phyloP scores from a whole-genome alignment of 2,113 vertebrate genomes.

The Pelvicachromis taeniatus region DNA sequence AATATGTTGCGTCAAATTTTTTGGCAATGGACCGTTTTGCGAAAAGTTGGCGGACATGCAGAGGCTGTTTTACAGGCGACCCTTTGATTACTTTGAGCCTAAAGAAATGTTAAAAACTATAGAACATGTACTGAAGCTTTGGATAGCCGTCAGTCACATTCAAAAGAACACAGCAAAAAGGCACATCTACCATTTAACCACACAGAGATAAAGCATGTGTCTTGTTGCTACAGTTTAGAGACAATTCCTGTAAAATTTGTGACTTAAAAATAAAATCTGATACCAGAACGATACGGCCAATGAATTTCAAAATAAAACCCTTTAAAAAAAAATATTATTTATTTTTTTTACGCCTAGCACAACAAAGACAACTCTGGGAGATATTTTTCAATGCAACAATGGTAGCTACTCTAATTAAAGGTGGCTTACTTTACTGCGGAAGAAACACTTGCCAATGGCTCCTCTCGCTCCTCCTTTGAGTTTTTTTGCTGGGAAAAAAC shows the following conservation, averaged over 20 bases:
- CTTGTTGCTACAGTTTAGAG: not conserved
- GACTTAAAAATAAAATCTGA: not conserved
- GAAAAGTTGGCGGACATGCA: not conserved
- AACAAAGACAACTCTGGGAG: not conserved
- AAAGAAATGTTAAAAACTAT: not conserved
- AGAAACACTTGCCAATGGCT: not conserved
- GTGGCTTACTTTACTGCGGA: slow-evolving; percentile 65
- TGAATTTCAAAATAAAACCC: no score
- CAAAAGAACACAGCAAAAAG: not conserved
- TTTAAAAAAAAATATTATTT: no score
- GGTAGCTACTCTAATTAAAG: not conserved
- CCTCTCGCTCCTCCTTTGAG: slow-evolving; percentile 53
- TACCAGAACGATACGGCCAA: not conserved
- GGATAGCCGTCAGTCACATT: not conserved
- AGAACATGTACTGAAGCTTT: not conserved
- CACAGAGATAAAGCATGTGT: not conserved
- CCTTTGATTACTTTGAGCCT: not conserved
- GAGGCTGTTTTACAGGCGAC: not conserved
- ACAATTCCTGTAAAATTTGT: not conserved
- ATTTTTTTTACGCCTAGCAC: not conserved
- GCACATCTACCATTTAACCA: not conserved
- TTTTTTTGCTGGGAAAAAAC: slow-evolving; percentile 56
- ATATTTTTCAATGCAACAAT: not conserved
- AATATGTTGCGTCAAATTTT: not conserved
- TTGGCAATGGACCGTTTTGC: not conserved